A percentile compares a stretch with the other conserved stretches of the same genome.
Evolutionary conservation across 1,140 invertebrate species (phyloP).

Genomic region (Vollenhovia emeryi): DNA sequence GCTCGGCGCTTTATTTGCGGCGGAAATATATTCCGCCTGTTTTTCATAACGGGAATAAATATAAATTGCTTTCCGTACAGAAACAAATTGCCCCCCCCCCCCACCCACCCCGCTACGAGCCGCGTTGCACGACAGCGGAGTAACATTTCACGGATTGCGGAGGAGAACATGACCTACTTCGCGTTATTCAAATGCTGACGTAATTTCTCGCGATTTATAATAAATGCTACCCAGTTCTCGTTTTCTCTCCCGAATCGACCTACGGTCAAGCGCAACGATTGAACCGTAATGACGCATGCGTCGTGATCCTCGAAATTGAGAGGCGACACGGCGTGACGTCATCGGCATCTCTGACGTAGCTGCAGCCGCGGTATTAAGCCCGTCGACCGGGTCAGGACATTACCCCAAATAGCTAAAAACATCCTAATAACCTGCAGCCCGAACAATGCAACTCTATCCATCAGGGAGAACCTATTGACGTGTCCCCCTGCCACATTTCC

Average conservation of each 20-base stretch:
- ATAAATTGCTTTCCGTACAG: constrained; percentile 15
- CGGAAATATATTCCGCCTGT: constrained; percentile 26
- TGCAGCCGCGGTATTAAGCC: constrained; percentile 5
- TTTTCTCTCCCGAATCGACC: constrained; percentile 37
- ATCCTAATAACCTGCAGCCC: background rate
- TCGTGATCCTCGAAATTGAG: constrained; percentile 43
- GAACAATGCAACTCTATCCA: constrained; percentile 3
- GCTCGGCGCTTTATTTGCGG: background rate
- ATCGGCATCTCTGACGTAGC: constrained; percentile 48
- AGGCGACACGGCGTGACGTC: constrained; percentile 35
- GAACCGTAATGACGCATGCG: constrained; percentile 29
- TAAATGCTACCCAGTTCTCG: constrained; percentile 50
- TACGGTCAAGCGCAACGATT: constrained; percentile 48
- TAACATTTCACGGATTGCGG: background rate
- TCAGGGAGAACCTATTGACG: background rate
- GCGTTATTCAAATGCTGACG: constrained; percentile 4
- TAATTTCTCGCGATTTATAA: constrained; percentile 46
- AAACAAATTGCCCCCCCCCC: background rate
- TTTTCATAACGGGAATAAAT: constrained; percentile 5
- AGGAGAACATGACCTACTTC: background rate
- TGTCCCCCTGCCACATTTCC: too few species aligned
- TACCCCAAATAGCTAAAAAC: constrained; percentile 48
- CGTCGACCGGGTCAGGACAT: constrained; percentile 24
- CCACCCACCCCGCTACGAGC: too few species aligned
- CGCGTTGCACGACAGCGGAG: background rate